These are phyloP conservation scores for Rhinophrynus dorsalis DNA, from an alignment of 2,797 vertebrate genomes.

Conservation along the genomic window DNA sequence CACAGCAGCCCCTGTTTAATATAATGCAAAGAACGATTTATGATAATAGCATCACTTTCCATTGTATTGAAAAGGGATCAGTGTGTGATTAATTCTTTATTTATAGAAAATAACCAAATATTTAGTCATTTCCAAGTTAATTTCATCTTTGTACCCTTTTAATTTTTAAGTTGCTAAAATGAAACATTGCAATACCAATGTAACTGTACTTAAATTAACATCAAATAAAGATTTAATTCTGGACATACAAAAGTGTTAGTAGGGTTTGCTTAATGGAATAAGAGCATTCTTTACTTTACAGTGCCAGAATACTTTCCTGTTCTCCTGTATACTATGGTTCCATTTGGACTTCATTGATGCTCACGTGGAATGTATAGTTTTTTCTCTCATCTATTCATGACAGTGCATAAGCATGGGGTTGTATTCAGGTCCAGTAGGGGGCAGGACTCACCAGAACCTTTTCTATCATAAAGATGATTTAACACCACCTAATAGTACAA, in stretches of 20 bases:
- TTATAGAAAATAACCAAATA: conserved; percentile 90
- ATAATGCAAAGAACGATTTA: conserved; percentile 21
- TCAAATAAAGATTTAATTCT: conserved; percentile 80
- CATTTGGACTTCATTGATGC: too few species aligned
- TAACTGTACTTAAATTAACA: conserved; percentile 81
- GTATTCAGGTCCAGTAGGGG: too few species aligned
- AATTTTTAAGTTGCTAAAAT: conserved; percentile 85
- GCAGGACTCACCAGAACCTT: too few species aligned
- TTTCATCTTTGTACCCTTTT: conserved; percentile 82
- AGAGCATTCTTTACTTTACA: too few species aligned
- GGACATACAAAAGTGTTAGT: conserved; percentile 47
- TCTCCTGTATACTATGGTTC: too few species aligned
- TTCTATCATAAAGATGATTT: too few species aligned
- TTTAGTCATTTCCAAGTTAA: conserved; percentile 82
- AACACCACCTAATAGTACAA: too few species aligned
- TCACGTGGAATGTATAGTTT: too few species aligned
- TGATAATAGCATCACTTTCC: conserved; percentile 9
- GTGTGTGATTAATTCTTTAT: conserved; percentile 85
- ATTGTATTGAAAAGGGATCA: conserved; percentile 36
- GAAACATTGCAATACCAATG: conserved; percentile 82
- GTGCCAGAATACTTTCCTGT: too few species aligned
- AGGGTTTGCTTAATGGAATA: too few species aligned
- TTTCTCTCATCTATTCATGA: too few species aligned
- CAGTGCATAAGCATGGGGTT: too few species aligned
- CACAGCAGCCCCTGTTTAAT: conserved; percentile 57